A percentile compares a stretch with the other conserved stretches of the same genome.
These are phyloP conservation scores for Megamerina dolium DNA, from an alignment of 2,888 invertebrate species.

Conservation along the genomic window DNA sequence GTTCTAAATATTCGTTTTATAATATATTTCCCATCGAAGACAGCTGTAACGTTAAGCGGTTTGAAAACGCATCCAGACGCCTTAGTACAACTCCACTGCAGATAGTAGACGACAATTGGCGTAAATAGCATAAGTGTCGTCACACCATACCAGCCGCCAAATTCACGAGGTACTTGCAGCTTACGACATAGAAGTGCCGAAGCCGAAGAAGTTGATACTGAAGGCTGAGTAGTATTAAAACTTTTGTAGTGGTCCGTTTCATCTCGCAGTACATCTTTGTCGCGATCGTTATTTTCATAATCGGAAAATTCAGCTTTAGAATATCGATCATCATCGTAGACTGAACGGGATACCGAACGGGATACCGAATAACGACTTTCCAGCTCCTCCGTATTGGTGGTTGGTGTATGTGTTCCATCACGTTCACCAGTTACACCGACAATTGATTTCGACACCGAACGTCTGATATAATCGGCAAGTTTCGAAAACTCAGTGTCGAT, in stretches of 20 bases:
- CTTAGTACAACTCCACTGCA: conserved; percentile 40
- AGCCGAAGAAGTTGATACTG: conserved; percentile 14
- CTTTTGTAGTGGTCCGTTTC: conserved; percentile 26
- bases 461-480: conserved; percentile 40
- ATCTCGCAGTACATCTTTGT: neutral
- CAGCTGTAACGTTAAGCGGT: conserved; percentile 22
- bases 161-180: conserved; percentile 34
- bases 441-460: conserved; percentile 42
- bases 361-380: conserved; percentile 36
- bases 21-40: conserved; percentile 29
- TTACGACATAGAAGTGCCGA: conserved; percentile 30
- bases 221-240: conserved; percentile 24
- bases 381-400: conserved; percentile 32
- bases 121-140: conserved; percentile 30
- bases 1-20: conserved; percentile 32
- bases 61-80: conserved; percentile 13
- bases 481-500: conserved; percentile 39
- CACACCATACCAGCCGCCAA: conserved; percentile 39
- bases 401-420: conserved; percentile 25
- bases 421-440: conserved; percentile 16
- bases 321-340: conserved; percentile 43
- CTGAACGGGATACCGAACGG: conserved; percentile 42
- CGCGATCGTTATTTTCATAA: conserved; percentile 18
- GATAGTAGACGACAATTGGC: conserved; percentile 34
- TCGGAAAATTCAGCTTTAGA: conserved; percentile 39